A percentile compares a stretch with the other conserved stretches of the same genome.
These are phyloP conservation scores for Coranthus polyacanthus DNA, from an alignment of 2,797 vertebrate species.

Conservation along the genomic window DNA sequence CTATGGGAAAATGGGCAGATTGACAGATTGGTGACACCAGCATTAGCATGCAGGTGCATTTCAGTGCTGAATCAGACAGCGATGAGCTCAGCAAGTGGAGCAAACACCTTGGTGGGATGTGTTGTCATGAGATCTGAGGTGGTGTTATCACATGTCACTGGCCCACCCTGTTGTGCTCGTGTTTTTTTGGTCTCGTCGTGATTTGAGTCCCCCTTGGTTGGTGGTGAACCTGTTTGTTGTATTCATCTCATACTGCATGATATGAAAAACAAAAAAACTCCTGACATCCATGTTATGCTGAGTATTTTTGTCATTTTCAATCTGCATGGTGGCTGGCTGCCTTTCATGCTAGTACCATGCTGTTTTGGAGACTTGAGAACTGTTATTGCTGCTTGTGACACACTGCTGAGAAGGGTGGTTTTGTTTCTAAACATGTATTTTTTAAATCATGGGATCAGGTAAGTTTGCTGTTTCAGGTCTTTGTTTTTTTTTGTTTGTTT, in stretches of 20 bases:
- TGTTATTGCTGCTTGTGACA: constrained; percentile 60
- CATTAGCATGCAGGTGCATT: constrained; percentile 76
- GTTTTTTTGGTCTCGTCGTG: constrained; percentile 48
- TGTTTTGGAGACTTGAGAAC: constrained; percentile 61
- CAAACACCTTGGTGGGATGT: constrained; percentile 73
- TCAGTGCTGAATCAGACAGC: constrained; percentile 72
- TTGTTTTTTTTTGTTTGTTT: constrained; percentile 7
- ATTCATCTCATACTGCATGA: constrained; percentile 83
- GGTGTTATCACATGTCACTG: constrained; percentile 56
- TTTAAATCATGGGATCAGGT: constrained; percentile 52
- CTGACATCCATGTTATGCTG: constrained; percentile 59
- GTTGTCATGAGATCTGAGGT: constrained; percentile 72
- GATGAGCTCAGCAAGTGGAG: constrained; percentile 67
- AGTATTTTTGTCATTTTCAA: constrained; percentile 74
- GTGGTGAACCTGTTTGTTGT: constrained; percentile 80
- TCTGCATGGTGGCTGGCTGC: constrained; percentile 69
- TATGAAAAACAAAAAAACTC: constrained; percentile 52
- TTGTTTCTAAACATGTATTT: constrained; percentile 37
- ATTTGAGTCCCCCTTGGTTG: constrained; percentile 63
- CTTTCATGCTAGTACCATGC: constrained; percentile 66
- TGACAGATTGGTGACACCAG: constrained; percentile 81
- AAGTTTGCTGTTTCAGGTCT: constrained; percentile 46
- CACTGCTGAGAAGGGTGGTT: constrained; percentile 26
- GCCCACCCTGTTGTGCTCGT: constrained; percentile 47
- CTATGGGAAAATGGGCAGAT: constrained; percentile 62